Evolutionary conservation across 1,140 invertebrate genomes (phyloP).

Genomic region (Camponotus floridanus): DNA sequence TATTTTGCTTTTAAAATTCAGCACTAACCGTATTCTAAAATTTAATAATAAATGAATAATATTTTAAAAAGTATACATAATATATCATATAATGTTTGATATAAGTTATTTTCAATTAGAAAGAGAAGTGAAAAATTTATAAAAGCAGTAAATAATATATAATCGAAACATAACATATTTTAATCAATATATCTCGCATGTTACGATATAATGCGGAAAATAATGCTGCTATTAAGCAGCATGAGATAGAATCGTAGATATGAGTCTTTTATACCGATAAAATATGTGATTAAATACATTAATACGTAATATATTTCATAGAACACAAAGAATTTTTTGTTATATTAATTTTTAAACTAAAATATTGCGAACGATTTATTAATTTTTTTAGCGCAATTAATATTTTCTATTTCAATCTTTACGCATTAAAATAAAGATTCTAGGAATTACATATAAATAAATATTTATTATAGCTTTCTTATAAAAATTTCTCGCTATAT

Average conservation of each 20-base stretch:
- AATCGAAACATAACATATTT: neutral
- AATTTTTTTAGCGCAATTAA: no score
- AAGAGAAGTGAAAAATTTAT: neutral
- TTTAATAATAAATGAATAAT: neutral
- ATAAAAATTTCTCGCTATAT: neutral
- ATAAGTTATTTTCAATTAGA: neutral
- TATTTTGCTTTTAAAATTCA: neutral
- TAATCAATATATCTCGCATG: constrained; percentile 8
- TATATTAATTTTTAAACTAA: neutral
- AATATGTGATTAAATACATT: neutral
- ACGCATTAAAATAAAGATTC: neutral
- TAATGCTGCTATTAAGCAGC: constrained; percentile 35
- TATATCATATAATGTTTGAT: neutral
- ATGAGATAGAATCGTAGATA: constrained; percentile 49
- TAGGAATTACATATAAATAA: neutral
- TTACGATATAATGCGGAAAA: neutral
- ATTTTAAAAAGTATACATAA: neutral
- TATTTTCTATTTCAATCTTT: neutral
- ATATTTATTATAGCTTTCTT: neutral
- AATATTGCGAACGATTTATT: no score
- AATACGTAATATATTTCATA: neutral
- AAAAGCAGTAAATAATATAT: neutral
- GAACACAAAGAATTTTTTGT: constrained; percentile 18
- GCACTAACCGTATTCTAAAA: neutral
- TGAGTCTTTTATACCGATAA: neutral